These are phyloP conservation scores for Sinodicranocentrus sp. DNA, from an alignment of 2,888 invertebrate genomes.

Conservation along the genomic window DNA sequence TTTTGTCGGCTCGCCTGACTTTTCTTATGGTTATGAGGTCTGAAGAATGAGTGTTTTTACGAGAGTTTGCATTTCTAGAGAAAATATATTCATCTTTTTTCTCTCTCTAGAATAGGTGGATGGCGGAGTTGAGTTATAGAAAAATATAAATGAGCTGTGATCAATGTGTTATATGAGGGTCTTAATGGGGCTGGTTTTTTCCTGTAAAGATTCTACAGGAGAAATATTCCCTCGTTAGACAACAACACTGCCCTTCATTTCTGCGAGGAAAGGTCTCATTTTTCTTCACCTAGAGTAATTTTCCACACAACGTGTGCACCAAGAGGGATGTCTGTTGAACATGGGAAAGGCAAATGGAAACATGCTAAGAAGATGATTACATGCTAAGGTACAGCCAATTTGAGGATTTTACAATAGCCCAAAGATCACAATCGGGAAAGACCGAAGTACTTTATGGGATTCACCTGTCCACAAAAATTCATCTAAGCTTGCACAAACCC, in stretches of 20 bases:
- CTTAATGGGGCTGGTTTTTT: conserved; percentile 32
- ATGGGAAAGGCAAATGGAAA: too few relatives aligned
- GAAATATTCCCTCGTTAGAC: not conserved
- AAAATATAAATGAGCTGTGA: conserved; percentile 17
- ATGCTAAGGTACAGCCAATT: not conserved
- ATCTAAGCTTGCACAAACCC: too few relatives aligned
- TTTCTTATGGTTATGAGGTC: too few relatives aligned
- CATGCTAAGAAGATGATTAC: not conserved
- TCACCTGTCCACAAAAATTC: too few relatives aligned
- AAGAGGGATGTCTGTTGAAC: too few relatives aligned
- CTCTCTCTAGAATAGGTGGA: too few relatives aligned
- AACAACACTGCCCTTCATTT: conserved; percentile 1
- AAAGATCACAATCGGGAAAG: too few relatives aligned
- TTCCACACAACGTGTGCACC: conserved; percentile 37
- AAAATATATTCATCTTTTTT: too few relatives aligned
- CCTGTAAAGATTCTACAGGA: not conserved
- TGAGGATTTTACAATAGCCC: not conserved
- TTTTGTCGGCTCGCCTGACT: too few relatives aligned
- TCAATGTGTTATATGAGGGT: conserved; percentile 16
- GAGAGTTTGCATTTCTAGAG: too few relatives aligned
- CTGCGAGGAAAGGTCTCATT: not conserved
- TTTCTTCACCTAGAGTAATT: conserved; percentile 7
- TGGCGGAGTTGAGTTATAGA: not conserved
- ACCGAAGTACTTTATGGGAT: too few relatives aligned
- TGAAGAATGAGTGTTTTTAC: too few relatives aligned